Evolutionary conservation across 2,797 vertebrate species (phyloP).

Genomic region (Eleutherodactylus coqui): DNA sequence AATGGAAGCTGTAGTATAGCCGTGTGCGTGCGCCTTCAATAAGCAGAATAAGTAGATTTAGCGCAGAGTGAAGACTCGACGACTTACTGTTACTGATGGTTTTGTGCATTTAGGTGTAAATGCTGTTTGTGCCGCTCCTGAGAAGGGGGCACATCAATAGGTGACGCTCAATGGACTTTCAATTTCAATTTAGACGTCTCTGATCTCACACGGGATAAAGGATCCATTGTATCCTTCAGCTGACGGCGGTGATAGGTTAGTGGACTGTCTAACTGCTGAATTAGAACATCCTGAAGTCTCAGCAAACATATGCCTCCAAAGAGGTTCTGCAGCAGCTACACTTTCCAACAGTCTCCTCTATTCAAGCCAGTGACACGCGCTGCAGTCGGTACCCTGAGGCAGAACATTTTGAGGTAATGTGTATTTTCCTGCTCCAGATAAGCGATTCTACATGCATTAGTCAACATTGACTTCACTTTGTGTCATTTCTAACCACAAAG

Average conservation of each 20-base stretch:
- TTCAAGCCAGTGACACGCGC: background rate
- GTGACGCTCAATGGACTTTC: background rate
- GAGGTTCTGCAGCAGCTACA: background rate
- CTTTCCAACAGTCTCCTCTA: background rate
- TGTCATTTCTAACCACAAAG: constrained; percentile 5
- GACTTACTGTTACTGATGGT: background rate
- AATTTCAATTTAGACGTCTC: background rate
- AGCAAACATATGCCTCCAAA: background rate
- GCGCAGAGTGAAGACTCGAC: background rate
- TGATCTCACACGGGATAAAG: background rate
- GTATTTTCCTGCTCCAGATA: background rate
- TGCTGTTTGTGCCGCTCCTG: background rate
- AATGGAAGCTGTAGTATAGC: too few relatives aligned
- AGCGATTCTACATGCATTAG: background rate
- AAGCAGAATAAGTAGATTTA: background rate
- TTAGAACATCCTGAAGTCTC: background rate
- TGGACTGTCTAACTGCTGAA: too few relatives aligned
- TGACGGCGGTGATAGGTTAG: background rate
- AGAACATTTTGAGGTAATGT: background rate
- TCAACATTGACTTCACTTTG: background rate
- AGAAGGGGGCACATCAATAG: background rate
- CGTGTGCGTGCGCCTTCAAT: too few relatives aligned
- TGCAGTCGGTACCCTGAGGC: background rate
- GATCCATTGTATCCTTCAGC: background rate
- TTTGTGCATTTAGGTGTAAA: background rate